Conservation (phyloP, 1,140 invertebrate species). For the Parapsyche elsis region DNA sequence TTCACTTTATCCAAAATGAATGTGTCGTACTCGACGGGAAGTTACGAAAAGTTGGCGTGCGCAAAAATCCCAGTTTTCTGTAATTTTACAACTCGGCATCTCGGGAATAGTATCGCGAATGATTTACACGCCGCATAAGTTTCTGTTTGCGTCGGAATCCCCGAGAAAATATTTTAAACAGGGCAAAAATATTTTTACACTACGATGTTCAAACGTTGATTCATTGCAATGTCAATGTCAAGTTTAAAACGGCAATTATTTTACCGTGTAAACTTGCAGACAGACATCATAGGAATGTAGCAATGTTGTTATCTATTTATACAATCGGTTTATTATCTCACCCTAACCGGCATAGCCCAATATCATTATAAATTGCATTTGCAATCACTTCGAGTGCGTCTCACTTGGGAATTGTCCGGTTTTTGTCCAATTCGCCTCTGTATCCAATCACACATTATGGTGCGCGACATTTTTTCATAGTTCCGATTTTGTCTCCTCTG, state of each 20-base stretch:
- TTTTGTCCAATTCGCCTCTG: neutral
- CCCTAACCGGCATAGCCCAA: no score
- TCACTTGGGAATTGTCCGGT: no score
- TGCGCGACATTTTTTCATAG: no score
- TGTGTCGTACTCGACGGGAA: neutral
- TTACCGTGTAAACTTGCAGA: neutral
- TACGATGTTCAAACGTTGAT: neutral
- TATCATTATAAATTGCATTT: no score
- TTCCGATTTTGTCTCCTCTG: neutral
- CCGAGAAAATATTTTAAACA: neutral
- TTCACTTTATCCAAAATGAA: neutral
- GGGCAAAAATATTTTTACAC: neutral
- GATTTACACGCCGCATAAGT: conserved; percentile 46
- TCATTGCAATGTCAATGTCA: no score
- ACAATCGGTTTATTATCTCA: no score
- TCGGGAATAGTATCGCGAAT: conserved; percentile 37
- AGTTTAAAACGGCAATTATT: no score
- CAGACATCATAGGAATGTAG: neutral
- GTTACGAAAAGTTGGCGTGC: neutral
- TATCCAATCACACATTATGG: neutral
- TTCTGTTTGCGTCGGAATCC: conserved; percentile 1
- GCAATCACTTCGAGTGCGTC: no score
- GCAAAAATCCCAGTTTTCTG: conserved; percentile 37
- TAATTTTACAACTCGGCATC: conserved; percentile 52
- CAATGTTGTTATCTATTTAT: no score